phyloP scores from a whole-genome alignment of 2,888 invertebrate genomes.

The Phlogophora meticulosa region DNA sequence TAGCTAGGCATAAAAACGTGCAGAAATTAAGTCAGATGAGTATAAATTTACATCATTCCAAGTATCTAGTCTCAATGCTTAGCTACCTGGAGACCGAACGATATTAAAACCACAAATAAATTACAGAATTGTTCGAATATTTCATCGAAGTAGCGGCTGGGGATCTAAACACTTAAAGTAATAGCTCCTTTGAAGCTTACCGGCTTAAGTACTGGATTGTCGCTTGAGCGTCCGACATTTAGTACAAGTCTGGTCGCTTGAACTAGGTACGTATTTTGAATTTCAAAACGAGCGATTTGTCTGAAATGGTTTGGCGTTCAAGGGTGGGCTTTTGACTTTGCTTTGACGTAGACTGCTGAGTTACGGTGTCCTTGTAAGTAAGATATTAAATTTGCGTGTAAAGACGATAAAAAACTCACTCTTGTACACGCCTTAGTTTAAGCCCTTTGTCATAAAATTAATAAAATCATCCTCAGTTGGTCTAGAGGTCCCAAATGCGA shows the following conservation, averaged over 20 bases:
- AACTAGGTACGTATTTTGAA: constrained; percentile 16
- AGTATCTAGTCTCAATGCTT: background rate
- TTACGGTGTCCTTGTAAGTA: no score
- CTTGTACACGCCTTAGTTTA: no score
- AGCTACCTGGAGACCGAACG: constrained; percentile 15
- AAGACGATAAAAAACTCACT: no score
- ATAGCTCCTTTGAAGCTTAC: constrained; percentile 60
- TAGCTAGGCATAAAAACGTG: background rate
- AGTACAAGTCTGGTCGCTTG: constrained; percentile 18
- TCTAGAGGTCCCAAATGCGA: no score
- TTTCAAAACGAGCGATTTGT: constrained; percentile 17
- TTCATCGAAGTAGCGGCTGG: constrained; percentile 29
- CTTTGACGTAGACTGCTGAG: background rate
- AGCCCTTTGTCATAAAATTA: no score
- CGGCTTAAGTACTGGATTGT: constrained; percentile 56
- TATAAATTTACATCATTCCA: constrained; percentile 16
- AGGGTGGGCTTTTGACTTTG: background rate
- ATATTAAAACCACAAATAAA: constrained; percentile 33
- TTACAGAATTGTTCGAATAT: constrained; percentile 32
- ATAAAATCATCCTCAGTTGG: no score
- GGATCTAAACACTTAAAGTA: constrained; percentile 55
- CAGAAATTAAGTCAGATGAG: background rate
- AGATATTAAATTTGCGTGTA: no score
- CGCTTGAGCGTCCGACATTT: constrained; percentile 35
- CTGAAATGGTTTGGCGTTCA: constrained; percentile 6